A percentile compares a stretch with the other conserved stretches of the same genome.
These are phyloP conservation scores for Folsomia manolachei DNA, from an alignment of 2,888 invertebrate genomes.

Conservation along the genomic window DNA sequence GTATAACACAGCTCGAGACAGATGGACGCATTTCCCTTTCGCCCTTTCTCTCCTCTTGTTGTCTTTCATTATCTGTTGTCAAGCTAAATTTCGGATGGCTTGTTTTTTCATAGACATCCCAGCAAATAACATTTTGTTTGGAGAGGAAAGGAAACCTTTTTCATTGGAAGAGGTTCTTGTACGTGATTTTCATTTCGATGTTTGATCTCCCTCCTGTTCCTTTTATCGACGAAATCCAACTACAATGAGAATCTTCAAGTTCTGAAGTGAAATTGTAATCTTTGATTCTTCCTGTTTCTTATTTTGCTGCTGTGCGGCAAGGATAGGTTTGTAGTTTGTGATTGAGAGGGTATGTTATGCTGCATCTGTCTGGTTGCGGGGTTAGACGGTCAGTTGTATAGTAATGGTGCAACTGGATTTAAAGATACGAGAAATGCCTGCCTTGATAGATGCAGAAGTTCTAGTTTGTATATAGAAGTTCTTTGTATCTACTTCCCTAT, in stretches of 20 bases:
- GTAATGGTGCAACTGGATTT: too few species aligned
- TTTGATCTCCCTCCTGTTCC: constrained; percentile 24
- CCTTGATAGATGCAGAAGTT: too few species aligned
- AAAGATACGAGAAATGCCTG: too few species aligned
- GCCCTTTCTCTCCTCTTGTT: constrained; percentile 18
- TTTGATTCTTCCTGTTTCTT: not conserved
- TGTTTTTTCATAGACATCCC: constrained; percentile 42
- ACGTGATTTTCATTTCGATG: constrained; percentile 50
- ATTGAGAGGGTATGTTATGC: not conserved
- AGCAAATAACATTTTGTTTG: constrained; percentile 47
- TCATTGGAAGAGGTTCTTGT: constrained; percentile 44
- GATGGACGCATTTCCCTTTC: constrained; percentile 23
- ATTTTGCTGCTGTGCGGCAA: too few species aligned
- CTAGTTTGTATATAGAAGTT: too few species aligned
- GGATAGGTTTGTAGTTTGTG: not conserved
- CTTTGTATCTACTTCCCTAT: not conserved
- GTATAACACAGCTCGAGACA: constrained; percentile 21
- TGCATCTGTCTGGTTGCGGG: not conserved
- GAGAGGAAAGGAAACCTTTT: constrained; percentile 7
- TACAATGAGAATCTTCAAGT: not conserved
- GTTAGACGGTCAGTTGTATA: not conserved
- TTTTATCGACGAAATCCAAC: not conserved
- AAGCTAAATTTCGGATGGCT: constrained; percentile 41
- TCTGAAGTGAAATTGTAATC: not conserved
- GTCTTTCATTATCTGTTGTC: constrained; percentile 23